Evolutionary conservation across 2,888 invertebrate genomes (phyloP).

Genomic region (Lochmaea capreae): DNA sequence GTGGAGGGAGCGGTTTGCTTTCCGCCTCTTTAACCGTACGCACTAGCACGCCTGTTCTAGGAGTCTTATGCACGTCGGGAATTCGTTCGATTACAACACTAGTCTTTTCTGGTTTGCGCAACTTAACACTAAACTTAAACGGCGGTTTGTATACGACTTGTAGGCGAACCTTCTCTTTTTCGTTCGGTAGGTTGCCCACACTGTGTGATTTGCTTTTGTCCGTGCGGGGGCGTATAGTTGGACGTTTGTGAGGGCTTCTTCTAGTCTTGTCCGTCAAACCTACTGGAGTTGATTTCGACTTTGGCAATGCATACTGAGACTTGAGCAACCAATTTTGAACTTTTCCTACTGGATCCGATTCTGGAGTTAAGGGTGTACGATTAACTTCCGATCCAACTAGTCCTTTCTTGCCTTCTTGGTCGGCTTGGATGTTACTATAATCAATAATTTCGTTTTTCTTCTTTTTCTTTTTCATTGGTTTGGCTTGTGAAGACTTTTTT

Average conservation of each 20-base stretch:
- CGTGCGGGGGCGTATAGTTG: conserved; percentile 65
- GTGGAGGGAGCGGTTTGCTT: conserved; percentile 23
- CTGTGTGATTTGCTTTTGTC: conserved; percentile 74
- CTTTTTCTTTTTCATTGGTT: conserved; percentile 68
- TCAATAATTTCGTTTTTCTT: conserved; percentile 82
- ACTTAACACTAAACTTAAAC: conserved; percentile 85
- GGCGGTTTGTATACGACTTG: conserved; percentile 91
- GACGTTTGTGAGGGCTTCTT: conserved; percentile 68
- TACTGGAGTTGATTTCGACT: conserved; percentile 87
- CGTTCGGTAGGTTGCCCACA: conserved; percentile 75
- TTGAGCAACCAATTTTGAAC: conserved; percentile 89
- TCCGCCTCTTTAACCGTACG: conserved; percentile 56
- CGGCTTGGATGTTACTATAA: conserved; percentile 77
- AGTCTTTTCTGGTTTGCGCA: conserved; percentile 78
- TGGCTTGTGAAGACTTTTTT: conserved; percentile 61
- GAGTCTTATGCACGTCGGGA: conserved; percentile 56
- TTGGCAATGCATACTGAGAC: conserved; percentile 78
- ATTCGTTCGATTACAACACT: conserved; percentile 72
- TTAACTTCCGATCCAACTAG: conserved; percentile 65
- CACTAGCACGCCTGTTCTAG: conserved; percentile 67
- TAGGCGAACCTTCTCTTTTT: conserved; percentile 76
- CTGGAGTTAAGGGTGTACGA: conserved; percentile 61
- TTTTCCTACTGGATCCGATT: conserved; percentile 75
- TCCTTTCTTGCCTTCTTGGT: conserved; percentile 69
- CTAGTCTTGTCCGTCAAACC: conserved; percentile 72